Base-by-base conservation (phyloP, 2,888 invertebrate genomes). In the Brachynemurus nebulosus region DNA sequence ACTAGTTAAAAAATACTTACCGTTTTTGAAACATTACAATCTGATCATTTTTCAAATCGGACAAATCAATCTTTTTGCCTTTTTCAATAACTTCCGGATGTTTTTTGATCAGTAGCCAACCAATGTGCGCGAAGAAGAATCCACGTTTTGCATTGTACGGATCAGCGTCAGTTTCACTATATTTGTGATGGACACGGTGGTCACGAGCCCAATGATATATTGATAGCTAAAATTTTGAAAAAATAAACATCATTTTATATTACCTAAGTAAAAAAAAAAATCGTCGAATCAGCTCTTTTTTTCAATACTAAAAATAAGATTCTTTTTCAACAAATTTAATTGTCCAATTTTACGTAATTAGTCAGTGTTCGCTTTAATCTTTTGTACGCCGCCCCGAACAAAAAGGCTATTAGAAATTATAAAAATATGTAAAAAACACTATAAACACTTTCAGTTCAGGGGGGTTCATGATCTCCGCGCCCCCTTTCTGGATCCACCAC, bases 41-140 rank as follows among this genome's bases (percentile, higher is more conserved):
- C 7, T 82, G 84, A 63, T 95, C 93, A 11, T 70, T 68, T 48
- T 75, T 73, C 47, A 96, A 69, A 64, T 96, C 95, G 40, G 79
- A 82, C 51, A 92, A 57, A 59, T 93, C 91, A 19, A 95, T 73
- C 36, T 78, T 75, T 53, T 86, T 81, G 57, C 93, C 93, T 63
- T 91, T 91, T 49, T 68, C 72, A 59, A 77, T 86, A 30, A 96
- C 86, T 50, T 89, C 85, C 0, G 89, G 89, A 60, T 95, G 95
- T 62, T 96, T 95, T 54, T 80, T 76, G 55, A 83, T 82, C 45
- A 95, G 66, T 48, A 96, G 70, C 96, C 96, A 96, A 46, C 96
- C 96, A 54, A 95, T 74, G 64, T 96, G 96, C 0, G 93, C 78
- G 68, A 95, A 96, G 74, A 95, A 95, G 69, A 96, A 92, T 7